Evolutionary conservation across 2,888 invertebrate genomes (phyloP).

Genomic region (Chrysolina haemoptera): DNA sequence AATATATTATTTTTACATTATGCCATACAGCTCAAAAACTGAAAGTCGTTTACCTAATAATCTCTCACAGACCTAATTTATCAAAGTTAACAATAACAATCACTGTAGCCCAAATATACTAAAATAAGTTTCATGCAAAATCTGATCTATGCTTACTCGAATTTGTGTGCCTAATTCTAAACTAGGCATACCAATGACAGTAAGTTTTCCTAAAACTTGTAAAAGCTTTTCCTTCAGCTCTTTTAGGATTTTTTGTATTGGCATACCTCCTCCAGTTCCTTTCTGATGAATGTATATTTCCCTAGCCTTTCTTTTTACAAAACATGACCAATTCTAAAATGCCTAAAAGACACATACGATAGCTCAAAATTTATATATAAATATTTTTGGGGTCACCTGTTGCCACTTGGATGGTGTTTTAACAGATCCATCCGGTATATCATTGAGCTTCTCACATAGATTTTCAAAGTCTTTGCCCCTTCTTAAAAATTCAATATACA

Average conservation of each 20-base stretch:
- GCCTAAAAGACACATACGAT: background rate
- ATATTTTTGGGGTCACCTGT: background rate
- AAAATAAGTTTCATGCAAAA: no score
- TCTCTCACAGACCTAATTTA: no score
- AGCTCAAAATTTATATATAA: background rate
- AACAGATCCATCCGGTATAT: background rate
- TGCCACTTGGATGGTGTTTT: background rate
- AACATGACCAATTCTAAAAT: slow-evolving; percentile 1
- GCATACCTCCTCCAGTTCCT: background rate
- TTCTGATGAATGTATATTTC: background rate
- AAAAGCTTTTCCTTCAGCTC: background rate
- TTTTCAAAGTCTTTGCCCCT: background rate
- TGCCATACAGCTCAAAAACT: no score
- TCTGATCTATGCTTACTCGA: background rate
- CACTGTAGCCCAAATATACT: no score
- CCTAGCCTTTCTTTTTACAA: background rate
- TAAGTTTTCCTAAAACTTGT: background rate
- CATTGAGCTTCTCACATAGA: background rate
- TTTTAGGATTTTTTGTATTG: background rate
- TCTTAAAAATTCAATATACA: background rate
- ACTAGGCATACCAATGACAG: slow-evolving; percentile 1
- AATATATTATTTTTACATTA: no score
- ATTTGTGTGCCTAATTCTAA: background rate
- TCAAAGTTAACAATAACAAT: no score
- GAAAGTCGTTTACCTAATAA: no score